A percentile compares a stretch with the other conserved stretches of the same genome.
These are phyloP conservation scores for Thecocarcelia acutangulata DNA, from an alignment of 2,888 invertebrate genomes.

Conservation along the genomic window DNA sequence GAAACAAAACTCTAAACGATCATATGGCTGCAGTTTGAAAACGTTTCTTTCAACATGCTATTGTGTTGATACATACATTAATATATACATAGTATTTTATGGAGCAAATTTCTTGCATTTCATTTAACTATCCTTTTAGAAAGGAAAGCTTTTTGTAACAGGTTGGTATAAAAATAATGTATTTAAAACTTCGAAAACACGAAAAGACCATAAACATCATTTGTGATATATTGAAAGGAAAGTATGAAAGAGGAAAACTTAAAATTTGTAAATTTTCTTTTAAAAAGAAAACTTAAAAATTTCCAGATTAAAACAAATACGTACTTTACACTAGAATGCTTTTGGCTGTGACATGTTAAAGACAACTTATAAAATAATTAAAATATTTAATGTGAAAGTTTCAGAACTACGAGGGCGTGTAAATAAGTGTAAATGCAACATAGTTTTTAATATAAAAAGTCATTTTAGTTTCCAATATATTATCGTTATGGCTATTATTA, in stretches of 20 bases:
- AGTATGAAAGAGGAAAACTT: constrained; percentile 20
- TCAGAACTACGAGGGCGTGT: too few species aligned
- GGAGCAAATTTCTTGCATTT: constrained; percentile 59
- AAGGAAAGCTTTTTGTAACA: constrained; percentile 6
- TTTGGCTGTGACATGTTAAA: constrained; percentile 12
- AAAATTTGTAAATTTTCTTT: constrained; percentile 41
- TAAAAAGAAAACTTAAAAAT: constrained; percentile 21
- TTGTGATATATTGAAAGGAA: constrained; percentile 48
- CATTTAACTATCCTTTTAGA: constrained; percentile 48
- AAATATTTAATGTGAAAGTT: too few species aligned
- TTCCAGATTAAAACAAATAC: constrained; percentile 14
- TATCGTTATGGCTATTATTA: too few species aligned
- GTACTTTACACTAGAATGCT: neutral
- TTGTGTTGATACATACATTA: too few species aligned
- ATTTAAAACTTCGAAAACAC: constrained; percentile 73
- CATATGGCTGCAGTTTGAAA: constrained; percentile 27
- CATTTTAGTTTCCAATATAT: too few species aligned
- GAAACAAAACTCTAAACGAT: constrained; percentile 36
- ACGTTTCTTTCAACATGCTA: constrained; percentile 44
- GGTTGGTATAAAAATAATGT: constrained; percentile 50
- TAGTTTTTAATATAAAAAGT: too few species aligned
- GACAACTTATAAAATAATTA: neutral
- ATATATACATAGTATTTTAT: constrained; percentile 40
- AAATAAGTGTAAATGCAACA: too few species aligned
- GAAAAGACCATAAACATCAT: constrained; percentile 72